Evolutionary conservation across 2,888 invertebrate genomes (phyloP).

Genomic region (Eristalinus aeneus): DNA sequence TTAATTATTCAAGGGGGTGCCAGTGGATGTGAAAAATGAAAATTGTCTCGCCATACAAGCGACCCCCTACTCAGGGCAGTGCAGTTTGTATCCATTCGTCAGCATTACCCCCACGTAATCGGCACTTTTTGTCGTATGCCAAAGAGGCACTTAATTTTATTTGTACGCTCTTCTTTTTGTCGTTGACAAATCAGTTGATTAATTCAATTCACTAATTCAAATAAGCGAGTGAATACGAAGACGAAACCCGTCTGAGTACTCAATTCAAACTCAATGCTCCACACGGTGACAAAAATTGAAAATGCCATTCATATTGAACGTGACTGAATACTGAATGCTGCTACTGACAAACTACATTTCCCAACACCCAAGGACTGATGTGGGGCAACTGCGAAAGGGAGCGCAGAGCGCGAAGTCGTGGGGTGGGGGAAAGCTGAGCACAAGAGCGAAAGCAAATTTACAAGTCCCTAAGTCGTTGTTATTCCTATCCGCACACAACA

Average conservation of each 20-base stretch:
- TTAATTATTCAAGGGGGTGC: background rate
- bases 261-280: constrained; percentile 56
- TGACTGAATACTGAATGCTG: constrained; percentile 62
- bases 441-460: constrained; percentile 44
- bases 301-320: constrained; percentile 65
- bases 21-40: background rate
- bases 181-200: constrained; percentile 41
- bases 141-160: background rate
- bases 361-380: constrained; percentile 44
- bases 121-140: background rate
- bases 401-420: background rate
- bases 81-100: background rate
- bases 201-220: constrained; percentile 50
- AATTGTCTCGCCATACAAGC: background rate
- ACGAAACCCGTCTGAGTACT: constrained; percentile 33
- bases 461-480: constrained; percentile 69
- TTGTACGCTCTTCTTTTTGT: background rate
- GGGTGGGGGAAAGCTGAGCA: background rate
- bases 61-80: background rate
- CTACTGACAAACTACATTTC: constrained; percentile 63
- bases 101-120: background rate
- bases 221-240: constrained; percentile 20
- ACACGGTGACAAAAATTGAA: constrained; percentile 63
- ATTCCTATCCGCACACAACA: constrained; percentile 57
- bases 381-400: constrained; percentile 2